These are phyloP conservation scores for Styela plicata DNA, from an alignment of 23 tunicate species.

Conservation along the genomic window DNA sequence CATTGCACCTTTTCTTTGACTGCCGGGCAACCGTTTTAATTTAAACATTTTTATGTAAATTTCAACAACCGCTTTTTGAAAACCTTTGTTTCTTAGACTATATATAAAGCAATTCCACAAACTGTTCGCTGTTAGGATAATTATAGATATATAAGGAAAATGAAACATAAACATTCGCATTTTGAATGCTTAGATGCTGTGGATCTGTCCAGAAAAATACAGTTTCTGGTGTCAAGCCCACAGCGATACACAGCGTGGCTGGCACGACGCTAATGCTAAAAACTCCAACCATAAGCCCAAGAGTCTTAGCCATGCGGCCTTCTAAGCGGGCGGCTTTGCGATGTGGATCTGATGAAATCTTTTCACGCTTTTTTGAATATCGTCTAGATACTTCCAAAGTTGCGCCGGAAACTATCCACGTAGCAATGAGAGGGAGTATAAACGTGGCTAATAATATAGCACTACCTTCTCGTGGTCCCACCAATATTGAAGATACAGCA, in stretches of 20 bases:
- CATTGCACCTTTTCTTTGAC: too few relatives aligned
- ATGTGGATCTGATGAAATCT: neutral
- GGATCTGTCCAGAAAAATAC: conserved; percentile 9
- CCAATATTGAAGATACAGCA: conserved; percentile 32
- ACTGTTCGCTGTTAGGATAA: conserved; percentile 16
- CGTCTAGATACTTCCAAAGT: conserved; percentile 30
- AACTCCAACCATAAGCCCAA: conserved; percentile 47
- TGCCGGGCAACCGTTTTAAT: too few relatives aligned
- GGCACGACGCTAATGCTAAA: conserved; percentile 50
- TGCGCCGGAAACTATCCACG: conserved; percentile 29
- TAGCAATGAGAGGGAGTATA: conserved; percentile 34
- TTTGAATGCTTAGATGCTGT: neutral
- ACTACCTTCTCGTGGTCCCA: conserved; percentile 3
- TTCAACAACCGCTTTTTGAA: neutral
- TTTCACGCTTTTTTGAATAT: neutral
- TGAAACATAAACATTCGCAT: neutral
- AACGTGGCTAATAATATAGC: conserved; percentile 20
- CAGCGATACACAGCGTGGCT: conserved; percentile 16
- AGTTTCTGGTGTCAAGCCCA: conserved; percentile 8
- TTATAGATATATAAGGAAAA: conserved; percentile 4
- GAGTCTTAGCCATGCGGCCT: conserved; percentile 34
- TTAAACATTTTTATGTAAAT: conserved; percentile 1
- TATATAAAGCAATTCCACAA: conserved; percentile 24
- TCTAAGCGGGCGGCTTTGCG: conserved; percentile 24
- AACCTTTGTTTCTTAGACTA: conserved; percentile 12